These are phyloP conservation scores for Nemotelus pantherinus DNA, from an alignment of 2,888 invertebrate genomes.

Conservation along the genomic window DNA sequence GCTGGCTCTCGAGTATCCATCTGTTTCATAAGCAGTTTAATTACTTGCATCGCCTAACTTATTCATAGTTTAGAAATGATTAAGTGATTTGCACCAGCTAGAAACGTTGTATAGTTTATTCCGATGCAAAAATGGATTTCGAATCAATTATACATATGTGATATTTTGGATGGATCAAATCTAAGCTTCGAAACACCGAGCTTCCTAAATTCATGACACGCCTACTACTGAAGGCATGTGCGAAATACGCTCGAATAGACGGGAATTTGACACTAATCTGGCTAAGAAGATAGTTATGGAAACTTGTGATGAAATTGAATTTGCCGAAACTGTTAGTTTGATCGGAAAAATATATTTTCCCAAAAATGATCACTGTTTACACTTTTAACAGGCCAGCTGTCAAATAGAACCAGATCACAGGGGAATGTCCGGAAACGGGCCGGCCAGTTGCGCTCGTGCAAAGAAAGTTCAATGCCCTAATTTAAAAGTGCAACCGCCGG, in stretches of 20 bases:
- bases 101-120: slow-evolving; percentile 30
- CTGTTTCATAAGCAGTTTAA: slow-evolving; percentile 32
- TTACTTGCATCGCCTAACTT: slow-evolving; percentile 24
- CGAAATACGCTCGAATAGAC: slow-evolving; percentile 1
- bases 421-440: too few species aligned
- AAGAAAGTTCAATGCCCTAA: too few species aligned
- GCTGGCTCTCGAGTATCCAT: too few species aligned
- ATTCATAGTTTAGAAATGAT: background rate
- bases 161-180: slow-evolving; percentile 38
- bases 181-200: slow-evolving; percentile 29
- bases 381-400: too few species aligned
- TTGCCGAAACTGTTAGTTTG: slow-evolving; percentile 31
- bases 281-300: slow-evolving; percentile 3
- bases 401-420: too few species aligned
- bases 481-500: too few species aligned
- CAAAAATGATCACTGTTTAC: background rate
- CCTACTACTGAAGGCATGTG: slow-evolving; percentile 37
- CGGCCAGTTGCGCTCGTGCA: too few species aligned
- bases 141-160: slow-evolving; percentile 36
- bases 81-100: slow-evolving; percentile 29
- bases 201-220: slow-evolving; percentile 28
- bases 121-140: background rate
- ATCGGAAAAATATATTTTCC: slow-evolving; percentile 31
- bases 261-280: background rate
- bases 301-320: slow-evolving; percentile 36